A percentile compares a stretch with the other conserved stretches of the same genome.
phyloP scores from a whole-genome alignment of 2,113 vertebrate species.

The Pseudorectes ferrugineus region DNA sequence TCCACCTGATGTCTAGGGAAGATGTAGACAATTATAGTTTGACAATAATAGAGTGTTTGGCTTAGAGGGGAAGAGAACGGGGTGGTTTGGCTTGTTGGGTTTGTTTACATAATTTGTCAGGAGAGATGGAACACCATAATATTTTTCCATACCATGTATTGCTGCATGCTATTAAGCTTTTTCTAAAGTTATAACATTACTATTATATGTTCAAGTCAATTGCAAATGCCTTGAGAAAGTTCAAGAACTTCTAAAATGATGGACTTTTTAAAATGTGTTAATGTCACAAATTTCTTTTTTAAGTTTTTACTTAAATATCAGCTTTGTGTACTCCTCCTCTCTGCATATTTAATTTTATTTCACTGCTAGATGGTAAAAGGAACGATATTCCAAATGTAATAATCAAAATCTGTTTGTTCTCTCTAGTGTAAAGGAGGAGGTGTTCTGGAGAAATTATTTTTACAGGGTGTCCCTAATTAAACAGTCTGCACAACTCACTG shows the following conservation, averaged over 20 bases:
- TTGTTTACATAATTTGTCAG: not conserved
- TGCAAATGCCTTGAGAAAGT: not conserved
- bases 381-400: not conserved
- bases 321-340: not conserved
- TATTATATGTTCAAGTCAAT: not conserved
- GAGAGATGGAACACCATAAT: not conserved
- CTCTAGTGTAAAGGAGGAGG: constrained; percentile 90
- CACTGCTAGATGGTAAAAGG: not conserved
- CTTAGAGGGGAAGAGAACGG: not conserved
- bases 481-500: constrained; percentile 95
- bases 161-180: not conserved
- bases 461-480: constrained; percentile 96
- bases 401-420: not conserved
- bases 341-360: not conserved
- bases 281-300: not conserved
- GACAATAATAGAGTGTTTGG: not conserved
- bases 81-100: not conserved
- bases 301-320: not conserved
- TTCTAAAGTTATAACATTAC: not conserved
- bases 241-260: not conserved
- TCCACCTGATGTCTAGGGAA: not conserved
- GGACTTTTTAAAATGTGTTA: not conserved
- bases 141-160: not conserved
- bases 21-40: not conserved
- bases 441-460: constrained; percentile 99